phyloP scores from a whole-genome alignment of 2,113 vertebrate genomes.

The Addax nasomaculatus region DNA sequence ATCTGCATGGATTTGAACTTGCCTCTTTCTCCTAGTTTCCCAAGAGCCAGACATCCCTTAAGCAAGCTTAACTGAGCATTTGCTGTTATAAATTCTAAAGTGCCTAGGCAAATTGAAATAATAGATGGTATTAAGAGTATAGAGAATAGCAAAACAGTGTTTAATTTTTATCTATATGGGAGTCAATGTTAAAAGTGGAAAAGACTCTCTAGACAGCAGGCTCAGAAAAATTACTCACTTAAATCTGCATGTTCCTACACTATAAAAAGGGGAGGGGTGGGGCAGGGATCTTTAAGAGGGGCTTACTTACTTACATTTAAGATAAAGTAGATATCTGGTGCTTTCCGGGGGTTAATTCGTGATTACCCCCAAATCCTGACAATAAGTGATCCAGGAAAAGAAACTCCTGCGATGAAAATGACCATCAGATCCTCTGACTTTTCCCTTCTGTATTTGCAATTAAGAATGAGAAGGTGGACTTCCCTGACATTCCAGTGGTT shows the following conservation, averaged over 20 bases:
- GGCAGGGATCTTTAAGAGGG: background rate
- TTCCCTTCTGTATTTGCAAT: background rate
- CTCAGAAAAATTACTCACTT: background rate
- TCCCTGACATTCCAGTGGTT: background rate
- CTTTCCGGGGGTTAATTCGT: background rate
- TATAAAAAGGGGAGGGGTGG: background rate
- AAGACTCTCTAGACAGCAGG: background rate
- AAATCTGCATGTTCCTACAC: background rate
- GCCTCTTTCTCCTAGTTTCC: background rate
- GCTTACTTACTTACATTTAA: background rate
- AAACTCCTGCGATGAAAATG: background rate
- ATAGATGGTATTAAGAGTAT: background rate
- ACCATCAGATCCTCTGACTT: background rate
- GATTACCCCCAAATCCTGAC: background rate
- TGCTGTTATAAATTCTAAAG: conserved; percentile 23
- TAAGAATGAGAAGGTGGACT: background rate
- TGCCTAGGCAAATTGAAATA: conserved; percentile 19
- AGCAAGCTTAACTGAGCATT: background rate
- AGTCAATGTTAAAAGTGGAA: background rate
- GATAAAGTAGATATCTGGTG: background rate
- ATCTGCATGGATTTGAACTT: background rate
- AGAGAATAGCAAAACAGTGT: background rate
- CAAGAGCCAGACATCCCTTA: background rate
- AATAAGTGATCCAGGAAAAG: background rate
- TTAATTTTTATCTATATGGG: background rate